Conservation (phyloP, 2,797 vertebrate genomes). For the Macropodus opercularis region DNA sequence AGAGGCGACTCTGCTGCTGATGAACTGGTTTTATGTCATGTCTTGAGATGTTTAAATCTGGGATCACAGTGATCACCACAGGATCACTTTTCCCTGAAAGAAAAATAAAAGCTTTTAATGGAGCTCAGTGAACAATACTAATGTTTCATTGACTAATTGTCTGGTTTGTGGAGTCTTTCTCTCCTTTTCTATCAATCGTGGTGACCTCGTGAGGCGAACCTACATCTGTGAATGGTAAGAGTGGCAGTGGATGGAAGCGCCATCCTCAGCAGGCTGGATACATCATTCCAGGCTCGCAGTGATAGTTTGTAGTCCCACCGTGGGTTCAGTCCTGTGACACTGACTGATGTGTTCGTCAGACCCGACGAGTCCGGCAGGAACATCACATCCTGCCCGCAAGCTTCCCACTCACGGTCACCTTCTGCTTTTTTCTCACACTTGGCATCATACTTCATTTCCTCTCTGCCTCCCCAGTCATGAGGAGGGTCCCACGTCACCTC, state of each 20-base stretch:
- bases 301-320: conserved; percentile 58
- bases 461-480: conserved; percentile 61
- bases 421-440: conserved; percentile 57
- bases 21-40: neutral
- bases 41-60: neutral
- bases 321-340: conserved; percentile 58
- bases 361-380: conserved; percentile 20
- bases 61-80: neutral
- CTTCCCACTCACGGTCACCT: conserved; percentile 38
- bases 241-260: conserved; percentile 39
- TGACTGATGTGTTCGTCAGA: conserved; percentile 48
- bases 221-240: conserved; percentile 61
- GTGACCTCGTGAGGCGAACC: no score
- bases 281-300: conserved; percentile 60
- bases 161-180: no score
- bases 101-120: conserved; percentile 5
- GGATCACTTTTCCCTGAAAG: conserved; percentile 56
- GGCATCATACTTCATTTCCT: conserved; percentile 59
- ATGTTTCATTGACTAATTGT: no score
- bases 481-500: conserved; percentile 68
- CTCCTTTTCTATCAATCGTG: no score
- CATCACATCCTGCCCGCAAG: conserved; percentile 37
- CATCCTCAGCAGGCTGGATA: conserved; percentile 35
- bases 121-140: neutral
- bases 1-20: neutral